These are phyloP conservation scores for Nanger granti DNA, from an alignment of 2,113 vertebrate species.

Conservation along the genomic window DNA sequence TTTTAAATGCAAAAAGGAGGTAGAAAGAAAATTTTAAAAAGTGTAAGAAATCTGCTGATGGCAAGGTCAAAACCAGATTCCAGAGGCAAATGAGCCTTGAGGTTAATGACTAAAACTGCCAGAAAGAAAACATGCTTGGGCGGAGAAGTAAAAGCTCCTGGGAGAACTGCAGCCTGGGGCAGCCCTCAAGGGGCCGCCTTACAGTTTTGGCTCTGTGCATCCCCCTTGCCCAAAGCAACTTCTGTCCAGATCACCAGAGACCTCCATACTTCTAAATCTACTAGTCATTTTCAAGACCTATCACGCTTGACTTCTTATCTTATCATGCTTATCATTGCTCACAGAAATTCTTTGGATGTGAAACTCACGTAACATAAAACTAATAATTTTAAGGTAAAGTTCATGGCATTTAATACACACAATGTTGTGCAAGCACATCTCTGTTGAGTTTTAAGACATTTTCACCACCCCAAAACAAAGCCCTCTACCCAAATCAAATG, in stretches of 20 bases:
- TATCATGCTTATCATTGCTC: not conserved
- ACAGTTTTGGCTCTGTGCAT: not conserved
- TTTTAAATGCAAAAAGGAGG: not conserved
- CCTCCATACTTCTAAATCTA: too few species aligned
- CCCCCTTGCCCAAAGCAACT: not conserved
- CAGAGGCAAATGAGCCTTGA: not conserved
- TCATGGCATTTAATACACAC: not conserved
- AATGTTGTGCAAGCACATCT: not conserved
- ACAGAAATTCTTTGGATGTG: not conserved
- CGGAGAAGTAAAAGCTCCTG: too few species aligned
- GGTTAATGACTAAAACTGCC: not conserved
- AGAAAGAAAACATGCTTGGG: not conserved
- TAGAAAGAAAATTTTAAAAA: not conserved
- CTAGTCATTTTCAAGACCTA: not conserved
- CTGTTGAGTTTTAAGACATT: not conserved
- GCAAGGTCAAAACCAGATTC: not conserved
- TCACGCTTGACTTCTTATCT: not conserved
- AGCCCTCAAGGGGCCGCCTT: not conserved
- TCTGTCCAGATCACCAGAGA: not conserved
- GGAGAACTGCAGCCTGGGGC: not conserved
- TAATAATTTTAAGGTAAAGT: not conserved
- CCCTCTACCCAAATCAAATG: not conserved
- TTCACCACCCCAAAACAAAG: not conserved
- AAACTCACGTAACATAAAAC: not conserved
- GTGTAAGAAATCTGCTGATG: not conserved